Base-by-base conservation (phyloP, 2,888 invertebrate species). In the Plebejus anna region DNA sequence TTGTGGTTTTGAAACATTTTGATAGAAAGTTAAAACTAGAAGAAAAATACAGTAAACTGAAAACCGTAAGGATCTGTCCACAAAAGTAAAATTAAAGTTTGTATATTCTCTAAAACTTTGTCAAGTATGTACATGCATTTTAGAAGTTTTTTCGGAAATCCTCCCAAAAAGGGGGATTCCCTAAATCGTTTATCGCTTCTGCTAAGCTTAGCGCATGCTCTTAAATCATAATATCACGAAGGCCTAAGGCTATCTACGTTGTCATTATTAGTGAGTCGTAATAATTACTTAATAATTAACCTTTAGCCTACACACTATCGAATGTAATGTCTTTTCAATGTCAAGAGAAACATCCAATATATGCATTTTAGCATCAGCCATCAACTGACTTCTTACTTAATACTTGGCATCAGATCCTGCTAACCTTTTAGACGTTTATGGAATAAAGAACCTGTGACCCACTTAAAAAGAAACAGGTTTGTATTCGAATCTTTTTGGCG, bases 201-300 rank as follows among this genome's bases (percentile, higher is more conserved):
- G 32, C 32, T 66, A 32, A 36, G 66, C 66, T 28, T 36, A 66
- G 66, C 28, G 32, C 32, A 11, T 61, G 32, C 32, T 11, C 66
- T 61, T 28, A 22, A 3, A 32, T 13, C 32, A 9, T 61, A 7
- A 42, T 2, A n/a, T 42, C 38, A 38, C 38, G 5, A 13, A 70
- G n/a, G 70, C 70, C 70, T 70, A n/a, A 70, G 70, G 38, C 42
- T 70, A 70, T 70, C 70, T 7, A 13, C 42, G 4, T n/a, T 42
- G 28, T n/a, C 16, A 22, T 22, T 71, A 71, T 71, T 42, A n/a
- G 4, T 71, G 42, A 71, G 42, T 22, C 28, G 71, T 71, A 71
- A 42, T 71, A 42, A 71, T 42, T 71, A 71, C 71, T 71, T 42
- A 42, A 71, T 71, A 71, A 71, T 42, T 71, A 71, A 71, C 71